Evolutionary conservation across 2,113 vertebrate species (phyloP).

Genomic region (Hemichromis elongatus): DNA sequence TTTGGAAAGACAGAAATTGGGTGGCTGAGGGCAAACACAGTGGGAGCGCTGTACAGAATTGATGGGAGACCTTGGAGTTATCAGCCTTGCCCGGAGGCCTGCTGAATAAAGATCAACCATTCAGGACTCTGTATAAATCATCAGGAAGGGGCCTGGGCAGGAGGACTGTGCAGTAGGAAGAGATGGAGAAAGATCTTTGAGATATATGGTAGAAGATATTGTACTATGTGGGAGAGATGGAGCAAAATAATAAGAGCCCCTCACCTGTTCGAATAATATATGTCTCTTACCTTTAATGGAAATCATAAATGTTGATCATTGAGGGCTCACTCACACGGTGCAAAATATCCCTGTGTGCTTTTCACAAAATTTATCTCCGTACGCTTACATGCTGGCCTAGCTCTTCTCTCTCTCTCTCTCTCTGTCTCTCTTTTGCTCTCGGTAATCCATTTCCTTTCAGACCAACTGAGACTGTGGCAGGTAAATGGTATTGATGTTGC

Average conservation of each 20-base stretch:
- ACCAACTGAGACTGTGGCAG: not conserved
- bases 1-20: not conserved
- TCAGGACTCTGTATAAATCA: slow-evolving; percentile 50
- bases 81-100: slow-evolving; percentile 40
- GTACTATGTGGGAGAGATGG: not conserved
- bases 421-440: not conserved
- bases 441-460: not conserved
- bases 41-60: slow-evolving; percentile 19
- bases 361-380: not conserved
- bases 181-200: not conserved
- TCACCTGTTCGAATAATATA: not conserved
- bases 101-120: slow-evolving; percentile 62
- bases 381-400: not conserved
- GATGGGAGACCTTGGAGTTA: slow-evolving; percentile 53
- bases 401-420: not conserved
- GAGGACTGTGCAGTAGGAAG: not conserved
- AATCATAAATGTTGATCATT: not conserved
- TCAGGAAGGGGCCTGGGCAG: not conserved
- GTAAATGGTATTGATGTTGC: slow-evolving; percentile 1
- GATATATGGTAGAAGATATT: not conserved
- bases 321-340: not conserved
- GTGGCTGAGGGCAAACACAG: not conserved
- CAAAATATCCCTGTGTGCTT: not conserved
- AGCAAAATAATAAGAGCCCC: not conserved
- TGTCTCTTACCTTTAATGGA: not conserved